phyloP scores from a whole-genome alignment of 2,113 vertebrate genomes.

The Thunnus maccoyii region DNA sequence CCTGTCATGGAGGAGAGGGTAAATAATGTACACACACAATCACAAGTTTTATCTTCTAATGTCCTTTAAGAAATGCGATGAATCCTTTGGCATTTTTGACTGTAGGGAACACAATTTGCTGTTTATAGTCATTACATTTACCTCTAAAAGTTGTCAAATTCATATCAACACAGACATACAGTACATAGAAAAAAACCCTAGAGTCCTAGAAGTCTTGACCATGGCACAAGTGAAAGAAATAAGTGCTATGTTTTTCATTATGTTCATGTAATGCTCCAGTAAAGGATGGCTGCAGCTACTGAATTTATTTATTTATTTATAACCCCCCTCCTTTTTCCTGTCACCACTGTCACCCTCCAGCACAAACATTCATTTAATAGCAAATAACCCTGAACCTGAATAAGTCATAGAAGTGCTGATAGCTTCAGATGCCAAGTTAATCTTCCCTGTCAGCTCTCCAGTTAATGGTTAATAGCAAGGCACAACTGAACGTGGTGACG shows the following conservation, averaged over 20 bases:
- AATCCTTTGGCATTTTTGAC: background rate
- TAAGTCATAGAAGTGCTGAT: slow-evolving; percentile 41
- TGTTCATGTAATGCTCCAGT: background rate
- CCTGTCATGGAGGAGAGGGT: slow-evolving; percentile 57
- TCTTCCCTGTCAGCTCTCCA: slow-evolving; percentile 35
- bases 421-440: slow-evolving; percentile 51
- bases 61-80: background rate
- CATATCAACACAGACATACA: background rate
- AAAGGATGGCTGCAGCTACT: background rate
- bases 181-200: background rate
- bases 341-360: background rate
- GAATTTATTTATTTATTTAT: background rate
- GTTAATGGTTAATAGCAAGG: slow-evolving; percentile 74
- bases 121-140: background rate
- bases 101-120: background rate
- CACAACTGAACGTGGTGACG: slow-evolving; percentile 54
- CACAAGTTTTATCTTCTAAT: background rate
- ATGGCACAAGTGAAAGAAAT: too few relatives aligned
- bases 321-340: background rate
- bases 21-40: background rate
- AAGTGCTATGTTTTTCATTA: background rate
- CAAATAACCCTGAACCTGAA: slow-evolving; percentile 2
- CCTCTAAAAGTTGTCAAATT: background rate
- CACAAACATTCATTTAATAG: slow-evolving; percentile 3
- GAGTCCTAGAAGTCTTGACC: background rate